Evolutionary conservation across 2,797 vertebrate genomes (phyloP).

Genomic region (Cygnus olor): DNA sequence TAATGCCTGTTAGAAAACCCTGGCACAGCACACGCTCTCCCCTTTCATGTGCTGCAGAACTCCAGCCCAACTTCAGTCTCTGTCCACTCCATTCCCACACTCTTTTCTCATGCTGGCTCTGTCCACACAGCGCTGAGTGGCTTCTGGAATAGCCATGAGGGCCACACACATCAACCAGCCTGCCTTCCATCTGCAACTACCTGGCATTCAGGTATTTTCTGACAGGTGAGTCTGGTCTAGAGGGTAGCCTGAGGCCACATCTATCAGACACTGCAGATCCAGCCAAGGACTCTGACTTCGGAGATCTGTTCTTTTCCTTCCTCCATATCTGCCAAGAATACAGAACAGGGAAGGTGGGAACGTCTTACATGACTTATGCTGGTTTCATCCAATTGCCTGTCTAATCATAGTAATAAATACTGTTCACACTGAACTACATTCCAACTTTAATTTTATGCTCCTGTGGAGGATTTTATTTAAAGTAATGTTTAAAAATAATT

Average conservation of each 20-base stretch:
- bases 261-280: background rate
- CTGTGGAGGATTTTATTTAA: slow-evolving; percentile 63
- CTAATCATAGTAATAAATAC: slow-evolving; percentile 42
- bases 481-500: slow-evolving; percentile 68
- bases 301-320: background rate
- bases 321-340: background rate
- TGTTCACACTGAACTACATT: background rate
- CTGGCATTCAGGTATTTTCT: background rate
- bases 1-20: background rate
- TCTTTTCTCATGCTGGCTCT: background rate
- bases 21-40: background rate
- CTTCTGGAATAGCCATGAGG: background rate
- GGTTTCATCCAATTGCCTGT: background rate
- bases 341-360: background rate
- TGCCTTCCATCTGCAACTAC: background rate
- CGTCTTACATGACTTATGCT: background rate
- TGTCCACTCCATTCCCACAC: background rate
- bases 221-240: background rate
- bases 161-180: background rate
- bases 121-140: background rate
- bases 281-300: background rate
- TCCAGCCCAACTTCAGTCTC: background rate
- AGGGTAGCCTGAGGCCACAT: background rate
- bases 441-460: slow-evolving; percentile 56
- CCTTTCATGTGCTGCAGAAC: background rate